Base-by-base conservation (phyloP, 2,888 invertebrate genomes). In the Cheilosia pagana region DNA sequence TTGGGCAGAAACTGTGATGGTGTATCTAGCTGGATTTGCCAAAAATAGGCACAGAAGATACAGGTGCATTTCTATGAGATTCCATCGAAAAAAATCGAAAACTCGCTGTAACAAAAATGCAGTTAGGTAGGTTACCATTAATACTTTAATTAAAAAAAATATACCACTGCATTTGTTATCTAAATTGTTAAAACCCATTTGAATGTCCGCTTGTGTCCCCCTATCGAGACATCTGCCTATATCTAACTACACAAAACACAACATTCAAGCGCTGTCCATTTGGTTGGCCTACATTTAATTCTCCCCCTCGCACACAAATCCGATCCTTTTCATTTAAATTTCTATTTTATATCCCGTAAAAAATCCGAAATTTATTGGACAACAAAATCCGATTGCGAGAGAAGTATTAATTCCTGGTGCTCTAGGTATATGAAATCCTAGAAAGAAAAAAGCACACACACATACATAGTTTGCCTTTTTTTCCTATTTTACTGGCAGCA, bases 341-440 rank as follows among this genome's bases (percentile, higher is more conserved):
- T 83, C 72, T 23, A 55, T 76, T 81, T 62, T 85, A 85, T 75
- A 81, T 81, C 2, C 85, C 85, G 71, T 85, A 76, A 71, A 81
- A 85, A 85, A 85, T 85, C 85, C 75, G 43, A 85, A 85, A 85
- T 85, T 85, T 85, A 85, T 85, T 81, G 81, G 81, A 85, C 79
- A 85, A 60, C 85, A 71, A 71, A 81, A 85, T 76, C 85, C 75
- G 85, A 85, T 85, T 85, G 70, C 65, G 48, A 71, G 71, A 71
- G 70, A 79, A 81, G 71, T 76, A 85, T 85, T 81, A 85, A 85
- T 85, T 85, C 76, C 28, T 28, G 28, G 79, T 71, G 71, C 76
- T 43, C 67, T 74, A n/a, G n/a, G 63, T 53, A 45, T 65, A 67
- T 59, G 55, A 59, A 28, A 68, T 76, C 52, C 65, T 55, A 55